Evolutionary conservation across 2,113 vertebrate species (phyloP).

Genomic region (Sylvilagus bachmani): DNA sequence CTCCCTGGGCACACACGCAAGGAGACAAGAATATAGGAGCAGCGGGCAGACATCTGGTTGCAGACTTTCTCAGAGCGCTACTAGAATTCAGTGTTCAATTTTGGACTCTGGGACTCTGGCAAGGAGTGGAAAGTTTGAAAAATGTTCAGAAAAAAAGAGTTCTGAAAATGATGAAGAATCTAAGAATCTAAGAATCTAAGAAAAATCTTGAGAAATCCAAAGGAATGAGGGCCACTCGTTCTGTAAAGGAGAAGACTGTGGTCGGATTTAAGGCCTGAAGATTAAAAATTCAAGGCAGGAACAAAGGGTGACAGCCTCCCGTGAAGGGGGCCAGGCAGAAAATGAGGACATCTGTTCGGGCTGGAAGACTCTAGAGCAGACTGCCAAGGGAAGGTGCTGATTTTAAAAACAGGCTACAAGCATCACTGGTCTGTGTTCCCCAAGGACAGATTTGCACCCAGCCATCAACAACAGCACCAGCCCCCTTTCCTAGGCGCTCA

Average conservation of each 20-base stretch:
- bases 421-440: not conserved
- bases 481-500: not conserved
- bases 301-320: not conserved
- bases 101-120: constrained; percentile 40
- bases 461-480: not conserved
- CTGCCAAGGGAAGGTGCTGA: not conserved
- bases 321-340: not conserved
- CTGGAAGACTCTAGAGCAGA: not conserved
- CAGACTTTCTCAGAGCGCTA: constrained; percentile 6
- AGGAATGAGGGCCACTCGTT: constrained; percentile 49
- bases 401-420: not conserved
- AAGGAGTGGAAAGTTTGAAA: constrained; percentile 53
- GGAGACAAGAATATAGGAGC: not conserved
- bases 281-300: no score
- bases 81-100: constrained; percentile 43
- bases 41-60: not conserved
- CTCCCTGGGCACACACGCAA: not conserved
- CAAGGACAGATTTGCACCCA: not conserved
- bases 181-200: no score
- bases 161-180: constrained; percentile 66
- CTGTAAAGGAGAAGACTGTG: not conserved
- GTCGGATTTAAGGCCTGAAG: not conserved
- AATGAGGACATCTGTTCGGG: not conserved
- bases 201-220: constrained; percentile 64
- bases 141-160: constrained; percentile 40